A percentile compares a stretch with the other conserved stretches of the same genome.
Evolutionary conservation across 2,797 vertebrate species (phyloP).

Genomic region (Mionectes olivaceus): DNA sequence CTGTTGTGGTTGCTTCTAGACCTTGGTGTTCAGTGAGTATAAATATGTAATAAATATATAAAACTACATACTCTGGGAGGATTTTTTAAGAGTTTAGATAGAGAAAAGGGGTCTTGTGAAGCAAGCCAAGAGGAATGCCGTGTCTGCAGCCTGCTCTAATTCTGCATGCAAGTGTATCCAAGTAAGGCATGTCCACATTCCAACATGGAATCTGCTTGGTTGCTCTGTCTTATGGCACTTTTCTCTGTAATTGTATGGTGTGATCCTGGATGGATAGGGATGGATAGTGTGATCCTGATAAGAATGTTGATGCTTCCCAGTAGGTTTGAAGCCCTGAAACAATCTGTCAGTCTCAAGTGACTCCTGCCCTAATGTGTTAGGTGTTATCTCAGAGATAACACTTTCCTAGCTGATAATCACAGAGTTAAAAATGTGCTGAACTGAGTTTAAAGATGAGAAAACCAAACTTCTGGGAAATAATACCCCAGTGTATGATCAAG

Average conservation of each 20-base stretch:
- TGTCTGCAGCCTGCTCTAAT: background rate
- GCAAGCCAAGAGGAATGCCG: background rate
- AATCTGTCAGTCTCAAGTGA: background rate
- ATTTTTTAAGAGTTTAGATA: background rate
- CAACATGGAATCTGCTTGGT: background rate
- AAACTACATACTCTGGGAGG: background rate
- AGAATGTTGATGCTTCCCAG: background rate
- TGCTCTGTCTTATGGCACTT: background rate
- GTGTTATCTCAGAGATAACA: background rate
- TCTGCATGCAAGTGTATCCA: background rate
- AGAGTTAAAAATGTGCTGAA: background rate
- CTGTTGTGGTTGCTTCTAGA: background rate
- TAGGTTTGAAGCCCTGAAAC: background rate
- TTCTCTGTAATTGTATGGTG: background rate
- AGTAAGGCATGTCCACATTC: background rate
- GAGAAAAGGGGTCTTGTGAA: background rate
- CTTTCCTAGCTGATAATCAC: background rate
- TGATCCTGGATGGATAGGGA: too few relatives aligned
- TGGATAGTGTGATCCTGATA: background rate
- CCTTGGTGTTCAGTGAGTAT: background rate
- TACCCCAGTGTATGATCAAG: background rate
- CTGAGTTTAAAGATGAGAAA: background rate
- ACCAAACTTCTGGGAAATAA: background rate
- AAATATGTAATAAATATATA: background rate
- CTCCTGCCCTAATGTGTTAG: background rate